Percentiles rank a stretch among this genome's conserved stretches.
Evolutionary conservation across 2,113 vertebrate genomes (phyloP).

Genomic region (Epinephelus fuscoguttatus): DNA sequence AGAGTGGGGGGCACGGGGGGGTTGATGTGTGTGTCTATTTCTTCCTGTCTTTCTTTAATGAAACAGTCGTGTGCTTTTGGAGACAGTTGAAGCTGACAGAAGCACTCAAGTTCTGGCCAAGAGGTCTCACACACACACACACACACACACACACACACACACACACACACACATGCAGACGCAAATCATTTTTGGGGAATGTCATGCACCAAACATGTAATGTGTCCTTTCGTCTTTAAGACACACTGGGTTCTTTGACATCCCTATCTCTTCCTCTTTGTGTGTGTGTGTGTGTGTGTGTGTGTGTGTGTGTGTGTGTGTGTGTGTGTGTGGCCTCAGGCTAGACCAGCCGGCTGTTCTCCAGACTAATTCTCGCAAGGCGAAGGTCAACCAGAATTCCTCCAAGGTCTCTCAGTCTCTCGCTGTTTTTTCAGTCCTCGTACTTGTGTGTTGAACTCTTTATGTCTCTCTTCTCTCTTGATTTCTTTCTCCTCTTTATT

Average conservation of each 20-base stretch:
- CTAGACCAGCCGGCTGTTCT: slow-evolving; percentile 66
- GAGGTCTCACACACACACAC: slow-evolving; percentile 41
- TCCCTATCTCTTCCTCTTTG: slow-evolving; percentile 10
- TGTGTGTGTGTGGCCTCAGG: slow-evolving; percentile 68
- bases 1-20: not conserved
- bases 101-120: slow-evolving; percentile 91
- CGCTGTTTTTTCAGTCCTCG: slow-evolving; percentile 33
- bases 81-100: slow-evolving; percentile 90
- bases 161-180: slow-evolving; percentile 35
- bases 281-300: slow-evolving; percentile 13
- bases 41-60: slow-evolving; percentile 71
- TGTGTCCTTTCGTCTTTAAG: slow-evolving; percentile 65
- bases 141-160: slow-evolving; percentile 32
- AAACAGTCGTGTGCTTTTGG: slow-evolving; percentile 86
- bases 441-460: slow-evolving; percentile 24
- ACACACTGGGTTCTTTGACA: slow-evolving; percentile 76
- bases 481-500: not conserved
- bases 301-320: slow-evolving; percentile 25
- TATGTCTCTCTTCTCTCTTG: not conserved
- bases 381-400: slow-evolving; percentile 76
- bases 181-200: slow-evolving; percentile 66
- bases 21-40: slow-evolving; percentile 35
- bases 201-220: slow-evolving; percentile 71
- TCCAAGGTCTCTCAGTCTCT: slow-evolving; percentile 42
- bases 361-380: slow-evolving; percentile 78